phyloP scores from a whole-genome alignment of 35 echinoderm and acorn worm genomes.

The Heliocidaris erythrogramma region DNA sequence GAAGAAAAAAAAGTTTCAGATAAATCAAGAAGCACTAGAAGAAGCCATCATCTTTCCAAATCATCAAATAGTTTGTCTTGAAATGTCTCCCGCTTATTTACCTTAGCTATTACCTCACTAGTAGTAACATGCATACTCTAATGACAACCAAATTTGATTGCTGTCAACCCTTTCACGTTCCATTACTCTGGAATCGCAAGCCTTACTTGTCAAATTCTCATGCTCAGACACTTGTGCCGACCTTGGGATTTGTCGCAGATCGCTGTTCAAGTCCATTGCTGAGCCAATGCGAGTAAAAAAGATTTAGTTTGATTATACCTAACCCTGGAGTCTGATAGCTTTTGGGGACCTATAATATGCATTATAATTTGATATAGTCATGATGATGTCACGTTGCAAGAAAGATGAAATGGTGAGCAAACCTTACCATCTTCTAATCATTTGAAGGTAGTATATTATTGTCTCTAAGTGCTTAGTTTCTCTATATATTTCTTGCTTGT shows the following conservation, averaged over 20 bases:
- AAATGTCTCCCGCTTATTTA: background rate
- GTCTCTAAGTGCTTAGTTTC: no score
- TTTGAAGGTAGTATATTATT: background rate
- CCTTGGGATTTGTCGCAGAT: background rate
- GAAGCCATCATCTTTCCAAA: background rate
- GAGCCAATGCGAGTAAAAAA: background rate
- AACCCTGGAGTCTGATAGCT: background rate
- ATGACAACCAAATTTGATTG: conserved; percentile 4
- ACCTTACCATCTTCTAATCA: background rate
- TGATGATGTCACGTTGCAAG: background rate
- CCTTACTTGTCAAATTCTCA: background rate
- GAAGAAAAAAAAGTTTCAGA: background rate
- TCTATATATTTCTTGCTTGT: no score
- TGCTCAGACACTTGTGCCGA: background rate
- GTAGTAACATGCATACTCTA: background rate
- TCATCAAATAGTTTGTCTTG: background rate
- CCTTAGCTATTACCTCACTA: background rate
- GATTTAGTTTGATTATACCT: background rate
- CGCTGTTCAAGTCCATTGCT: background rate
- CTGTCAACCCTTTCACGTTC: background rate
- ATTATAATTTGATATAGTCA: background rate
- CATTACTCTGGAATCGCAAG: background rate
- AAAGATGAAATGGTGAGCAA: background rate
- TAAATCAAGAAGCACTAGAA: background rate
- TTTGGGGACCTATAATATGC: background rate